Conservation (phyloP, 2,797 vertebrate genomes). For the Tapera naevia region DNA sequence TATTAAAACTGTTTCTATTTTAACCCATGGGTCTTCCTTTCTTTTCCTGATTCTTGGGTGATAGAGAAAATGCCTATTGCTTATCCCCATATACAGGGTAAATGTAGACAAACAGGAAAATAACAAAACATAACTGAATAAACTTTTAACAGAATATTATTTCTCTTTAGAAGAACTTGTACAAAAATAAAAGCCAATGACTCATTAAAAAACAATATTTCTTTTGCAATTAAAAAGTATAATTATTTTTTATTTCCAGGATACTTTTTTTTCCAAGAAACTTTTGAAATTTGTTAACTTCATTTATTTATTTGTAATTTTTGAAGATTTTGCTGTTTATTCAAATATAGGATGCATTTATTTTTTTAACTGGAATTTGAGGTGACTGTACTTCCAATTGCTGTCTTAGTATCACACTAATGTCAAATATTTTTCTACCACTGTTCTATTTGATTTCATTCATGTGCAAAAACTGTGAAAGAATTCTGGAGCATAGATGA, state of each 20-base stretch:
- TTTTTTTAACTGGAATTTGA: background rate
- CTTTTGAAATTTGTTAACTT: background rate
- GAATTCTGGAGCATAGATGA: background rate
- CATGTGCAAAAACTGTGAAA: background rate
- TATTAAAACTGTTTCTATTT: too few species aligned
- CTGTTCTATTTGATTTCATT: background rate
- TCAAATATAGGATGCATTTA: background rate
- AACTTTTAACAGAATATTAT: background rate
- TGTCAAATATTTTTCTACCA: background rate
- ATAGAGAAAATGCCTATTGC: too few species aligned
- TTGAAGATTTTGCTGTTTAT: background rate
- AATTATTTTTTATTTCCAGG: background rate
- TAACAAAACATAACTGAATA: background rate
- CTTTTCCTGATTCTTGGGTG: too few species aligned
- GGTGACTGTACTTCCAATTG: background rate
- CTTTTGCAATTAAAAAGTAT: background rate
- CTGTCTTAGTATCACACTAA: background rate
- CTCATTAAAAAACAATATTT: background rate
- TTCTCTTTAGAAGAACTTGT: background rate
- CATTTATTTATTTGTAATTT: background rate
- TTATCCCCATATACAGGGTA: too few species aligned
- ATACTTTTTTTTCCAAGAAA: background rate
- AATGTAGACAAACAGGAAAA: background rate
- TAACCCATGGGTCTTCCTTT: too few species aligned
- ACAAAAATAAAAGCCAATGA: background rate